These are phyloP conservation scores for Oreochromis niloticus DNA, from an alignment of 2,113 vertebrate genomes.

Conservation along the genomic window DNA sequence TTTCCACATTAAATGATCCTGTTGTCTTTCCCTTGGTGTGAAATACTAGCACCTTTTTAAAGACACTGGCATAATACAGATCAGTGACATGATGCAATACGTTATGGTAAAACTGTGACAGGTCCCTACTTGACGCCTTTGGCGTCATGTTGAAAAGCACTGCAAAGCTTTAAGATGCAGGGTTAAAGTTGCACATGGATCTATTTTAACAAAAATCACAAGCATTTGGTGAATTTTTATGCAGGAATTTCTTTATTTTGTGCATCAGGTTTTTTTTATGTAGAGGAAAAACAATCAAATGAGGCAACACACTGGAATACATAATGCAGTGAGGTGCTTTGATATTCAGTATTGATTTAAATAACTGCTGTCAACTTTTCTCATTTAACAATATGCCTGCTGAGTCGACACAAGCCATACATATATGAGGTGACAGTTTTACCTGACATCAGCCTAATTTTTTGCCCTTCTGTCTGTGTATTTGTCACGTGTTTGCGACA, in stretches of 20 bases:
- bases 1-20: neutral
- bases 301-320: neutral
- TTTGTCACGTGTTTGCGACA: neutral
- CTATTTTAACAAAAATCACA: neutral
- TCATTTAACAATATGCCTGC: neutral
- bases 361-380: neutral
- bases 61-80: neutral
- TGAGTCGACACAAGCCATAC: neutral
- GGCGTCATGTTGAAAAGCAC: neutral
- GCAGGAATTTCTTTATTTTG: neutral
- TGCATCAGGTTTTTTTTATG: neutral
- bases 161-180: neutral
- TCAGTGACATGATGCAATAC: neutral
- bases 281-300: neutral
- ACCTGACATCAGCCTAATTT: neutral
- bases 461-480: neutral
- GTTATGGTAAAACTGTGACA: neutral
- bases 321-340: neutral
- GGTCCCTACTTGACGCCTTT: neutral
- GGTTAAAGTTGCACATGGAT: neutral
- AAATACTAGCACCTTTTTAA: neutral
- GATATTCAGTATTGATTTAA: neutral
- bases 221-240: neutral
- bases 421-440: neutral
- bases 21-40: neutral